Conservation (phyloP, 1,140 invertebrate genomes). For the Drosophila nikananu region DNA sequence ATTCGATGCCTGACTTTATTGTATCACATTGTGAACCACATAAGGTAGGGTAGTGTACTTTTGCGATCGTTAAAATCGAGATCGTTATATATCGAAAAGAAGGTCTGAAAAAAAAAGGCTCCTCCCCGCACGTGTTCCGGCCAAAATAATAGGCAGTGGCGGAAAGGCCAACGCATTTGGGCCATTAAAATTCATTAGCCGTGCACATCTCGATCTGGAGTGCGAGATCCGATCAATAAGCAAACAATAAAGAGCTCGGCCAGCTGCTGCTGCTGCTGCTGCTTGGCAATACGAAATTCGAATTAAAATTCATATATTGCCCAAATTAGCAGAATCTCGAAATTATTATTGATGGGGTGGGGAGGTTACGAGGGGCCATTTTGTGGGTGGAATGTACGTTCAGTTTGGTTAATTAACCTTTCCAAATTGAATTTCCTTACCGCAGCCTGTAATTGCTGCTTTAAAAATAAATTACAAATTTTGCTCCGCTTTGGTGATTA, state of each 20-base stretch:
- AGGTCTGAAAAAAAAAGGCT: constrained; percentile 9
- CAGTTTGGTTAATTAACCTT: constrained; percentile 44
- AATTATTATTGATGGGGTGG: constrained; percentile 8
- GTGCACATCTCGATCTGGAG: constrained; percentile 50
- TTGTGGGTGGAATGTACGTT: constrained; percentile 20
- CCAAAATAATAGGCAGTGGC: constrained; percentile 32
- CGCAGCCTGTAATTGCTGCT: constrained; percentile 21
- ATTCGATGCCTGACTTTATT: constrained; percentile 17
- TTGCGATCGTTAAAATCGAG: constrained; percentile 18
- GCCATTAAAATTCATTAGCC: constrained; percentile 53
- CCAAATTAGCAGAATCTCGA: constrained; percentile 39
- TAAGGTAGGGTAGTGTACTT: constrained; percentile 15
- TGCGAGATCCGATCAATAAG: constrained; percentile 50
- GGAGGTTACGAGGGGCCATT: background rate
- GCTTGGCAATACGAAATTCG: constrained; percentile 11
- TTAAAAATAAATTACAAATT: constrained; percentile 45
- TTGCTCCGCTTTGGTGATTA: constrained; percentile 59
- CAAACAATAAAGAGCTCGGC: constrained; percentile 45
- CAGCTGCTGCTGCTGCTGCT: constrained; percentile 29
- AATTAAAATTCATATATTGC: constrained; percentile 49
- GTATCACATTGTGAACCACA: constrained; percentile 11
- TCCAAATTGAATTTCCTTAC: constrained; percentile 36
- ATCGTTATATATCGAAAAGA: constrained; percentile 18
- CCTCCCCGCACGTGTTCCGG: constrained; percentile 44
- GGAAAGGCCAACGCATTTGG: constrained; percentile 32